Conservation (phyloP, 2,113 vertebrate genomes). For the Peromyscus californicus region DNA sequence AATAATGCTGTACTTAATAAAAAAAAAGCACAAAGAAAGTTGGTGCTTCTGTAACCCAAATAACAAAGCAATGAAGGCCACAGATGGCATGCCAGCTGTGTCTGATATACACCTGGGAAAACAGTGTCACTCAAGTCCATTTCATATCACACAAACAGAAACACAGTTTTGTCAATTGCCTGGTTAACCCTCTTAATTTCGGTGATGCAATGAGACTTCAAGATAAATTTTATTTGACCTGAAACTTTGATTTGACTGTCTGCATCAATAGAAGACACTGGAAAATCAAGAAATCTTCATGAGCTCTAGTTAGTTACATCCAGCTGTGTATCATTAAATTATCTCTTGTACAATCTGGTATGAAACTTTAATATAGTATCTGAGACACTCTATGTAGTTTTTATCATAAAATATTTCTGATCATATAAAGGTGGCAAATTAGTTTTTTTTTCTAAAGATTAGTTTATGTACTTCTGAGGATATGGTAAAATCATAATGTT, state of each 20-base stretch:
- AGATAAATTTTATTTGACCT: constrained; percentile 67
- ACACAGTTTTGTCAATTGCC: constrained; percentile 71
- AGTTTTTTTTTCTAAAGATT: constrained; percentile 25
- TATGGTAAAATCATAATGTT: not conserved
- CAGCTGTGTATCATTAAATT: not conserved
- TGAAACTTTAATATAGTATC: not conserved
- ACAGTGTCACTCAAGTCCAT: constrained; percentile 63
- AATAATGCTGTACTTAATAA: not conserved
- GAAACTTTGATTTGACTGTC: constrained; percentile 62
- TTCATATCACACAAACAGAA: constrained; percentile 65
- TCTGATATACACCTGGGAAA: constrained; percentile 71
- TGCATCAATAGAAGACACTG: constrained; percentile 20
- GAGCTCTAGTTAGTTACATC: not conserved
- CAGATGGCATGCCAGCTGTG: constrained; percentile 81
- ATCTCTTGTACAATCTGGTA: not conserved
- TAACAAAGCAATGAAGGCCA: constrained; percentile 47
- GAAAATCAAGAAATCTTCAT: constrained; percentile 47
- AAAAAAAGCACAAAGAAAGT: constrained; percentile 8
- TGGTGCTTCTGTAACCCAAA: constrained; percentile 30
- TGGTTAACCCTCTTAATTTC: constrained; percentile 75
- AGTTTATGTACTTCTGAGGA: not conserved
- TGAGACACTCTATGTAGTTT: not conserved
- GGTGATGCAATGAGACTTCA: constrained; percentile 62
- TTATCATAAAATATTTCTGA: not conserved
- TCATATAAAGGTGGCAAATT: not conserved